Evolutionary conservation across 2,797 vertebrate species (phyloP), one percentile per base, ranked within the genome.

Genomic region (Siniperca undulata): DNA sequence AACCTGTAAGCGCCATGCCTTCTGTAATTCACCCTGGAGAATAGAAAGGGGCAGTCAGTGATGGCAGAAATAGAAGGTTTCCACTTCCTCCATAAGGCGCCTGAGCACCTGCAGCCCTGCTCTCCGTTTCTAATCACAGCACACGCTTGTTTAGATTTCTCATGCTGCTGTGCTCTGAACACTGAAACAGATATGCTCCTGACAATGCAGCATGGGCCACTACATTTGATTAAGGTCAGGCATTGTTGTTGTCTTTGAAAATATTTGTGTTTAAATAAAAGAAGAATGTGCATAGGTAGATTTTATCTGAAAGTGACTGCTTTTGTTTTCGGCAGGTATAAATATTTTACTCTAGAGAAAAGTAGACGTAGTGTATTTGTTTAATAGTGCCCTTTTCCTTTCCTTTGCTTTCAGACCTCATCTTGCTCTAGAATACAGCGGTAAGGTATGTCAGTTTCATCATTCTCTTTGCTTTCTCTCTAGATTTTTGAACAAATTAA

Each of bases 401-500:
- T 83, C 42, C 50, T 91, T 80, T 77, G n/a, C 65, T 91, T 88
- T 78, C 89, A 97, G 96, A 80, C 96, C 96, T 81, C 96, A 96
- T 88, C 95, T 96, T 78, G 96, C 96, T 83, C 92, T 96, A 61
- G 96, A 97, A 88, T 96, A 96, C 93, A 97, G 95, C 20, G 95
- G 95, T 71, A 96, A 96, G 93, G 96, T 96, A 93, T 34, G 94
- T 91, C n/a, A 10, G 13, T 48, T 55, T 70, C 56, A 75, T 44
- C 5, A 20, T 50, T 24, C n/a, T 70, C 36, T 44, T 44, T 50
- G 2, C 11, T 52, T 73, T 44, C n/a, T 73, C 7, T 44, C 17
- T 1, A 5, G 24, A 67, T 74, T 77, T 83, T 50, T 70, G 1
- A 79, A 62, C 67, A 55, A 55, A 53, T 30, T 0, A 34, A 56